Base-by-base conservation (phyloP, 2,797 vertebrate genomes). In the Arctocebus calabarensis region DNA sequence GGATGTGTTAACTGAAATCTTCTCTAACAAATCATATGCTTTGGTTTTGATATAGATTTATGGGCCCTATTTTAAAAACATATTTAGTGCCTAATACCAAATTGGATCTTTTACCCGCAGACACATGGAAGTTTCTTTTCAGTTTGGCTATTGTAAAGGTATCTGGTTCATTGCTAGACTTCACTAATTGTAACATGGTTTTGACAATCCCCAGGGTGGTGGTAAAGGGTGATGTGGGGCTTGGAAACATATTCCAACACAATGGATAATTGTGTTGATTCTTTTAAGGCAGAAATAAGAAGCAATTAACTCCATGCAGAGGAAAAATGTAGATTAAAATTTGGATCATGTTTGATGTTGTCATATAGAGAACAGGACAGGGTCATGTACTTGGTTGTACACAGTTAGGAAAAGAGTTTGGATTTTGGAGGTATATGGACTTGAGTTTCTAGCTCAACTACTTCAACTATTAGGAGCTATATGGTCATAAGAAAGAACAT, bases 31-130 rank as follows among this genome's bases (percentile, higher is more conserved):
- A 70, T 79, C n/a, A 17, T 81, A 94, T 94, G 91, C 96, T 98
- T 97, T 96, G 82, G 87, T 94, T 97, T 97, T 84, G n/a, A 25
- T 84, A 55, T 34, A 16, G 93, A 97, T 95, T 98, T 85, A 52
- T 71, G 82, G 83, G 23, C 84, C 94, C 86, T 94, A 91, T 97
- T 97, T 97, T 17, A 79, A 61, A 85, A 94, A 84, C n/a, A 96
- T 95, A 97, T 79, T 91, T 94, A 95, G 90, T 94, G 17, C 79
- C 83, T 88, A 91, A 62, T 88, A 55, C 22, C 90, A 92, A 96
- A 93, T 90, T 78, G 83, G 73, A 79, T 81, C 27, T 90, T 92
- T 90, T 89, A 22, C 82, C 75, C 96, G 96, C 95, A 95, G 70
- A 78, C 45, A 71, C 25, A 43, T 45, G 9, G 70, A 94, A 25